Percentiles rank a stretch among this genome's conserved stretches.
These are phyloP conservation scores for Dusona sp. DNA, from an alignment of 2,888 invertebrate species.

Conservation along the genomic window DNA sequence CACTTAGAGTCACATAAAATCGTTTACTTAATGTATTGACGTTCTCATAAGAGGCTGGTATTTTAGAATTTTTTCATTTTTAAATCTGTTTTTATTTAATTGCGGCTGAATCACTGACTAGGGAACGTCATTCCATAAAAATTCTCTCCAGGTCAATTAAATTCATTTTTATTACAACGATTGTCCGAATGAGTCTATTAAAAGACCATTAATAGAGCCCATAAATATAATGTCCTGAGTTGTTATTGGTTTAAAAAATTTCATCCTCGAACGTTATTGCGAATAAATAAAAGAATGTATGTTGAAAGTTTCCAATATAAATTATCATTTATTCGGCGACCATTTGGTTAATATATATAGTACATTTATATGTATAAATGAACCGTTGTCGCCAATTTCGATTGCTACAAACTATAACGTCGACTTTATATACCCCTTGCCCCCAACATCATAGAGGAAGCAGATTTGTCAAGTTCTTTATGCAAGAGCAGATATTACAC, in stretches of 20 bases:
- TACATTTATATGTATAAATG: constrained; percentile 35
- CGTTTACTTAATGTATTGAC: background rate
- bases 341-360: constrained; percentile 42
- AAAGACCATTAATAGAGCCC: background rate
- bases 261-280: constrained; percentile 5
- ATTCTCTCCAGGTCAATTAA: background rate
- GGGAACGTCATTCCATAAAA: background rate
- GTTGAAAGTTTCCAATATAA: constrained; percentile 20
- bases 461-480: constrained; percentile 70
- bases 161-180: background rate
- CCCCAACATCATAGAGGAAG: constrained; percentile 41
- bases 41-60: background rate
- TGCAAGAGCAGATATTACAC: constrained; percentile 67
- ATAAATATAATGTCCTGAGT: constrained; percentile 6
- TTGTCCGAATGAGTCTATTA: constrained; percentile 7
- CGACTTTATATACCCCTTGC: constrained; percentile 47
- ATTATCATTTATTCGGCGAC: constrained; percentile 53
- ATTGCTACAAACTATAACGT: constrained; percentile 53
- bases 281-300: background rate
- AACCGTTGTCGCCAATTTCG: constrained; percentile 41
- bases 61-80: background rate
- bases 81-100: background rate
- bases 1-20: background rate
- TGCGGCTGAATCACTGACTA: background rate
- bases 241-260: background rate